A percentile compares a stretch with the other conserved stretches of the same genome.
Evolutionary conservation across 1,140 invertebrate genomes (phyloP).

Genomic region (Berghia stephanieae): DNA sequence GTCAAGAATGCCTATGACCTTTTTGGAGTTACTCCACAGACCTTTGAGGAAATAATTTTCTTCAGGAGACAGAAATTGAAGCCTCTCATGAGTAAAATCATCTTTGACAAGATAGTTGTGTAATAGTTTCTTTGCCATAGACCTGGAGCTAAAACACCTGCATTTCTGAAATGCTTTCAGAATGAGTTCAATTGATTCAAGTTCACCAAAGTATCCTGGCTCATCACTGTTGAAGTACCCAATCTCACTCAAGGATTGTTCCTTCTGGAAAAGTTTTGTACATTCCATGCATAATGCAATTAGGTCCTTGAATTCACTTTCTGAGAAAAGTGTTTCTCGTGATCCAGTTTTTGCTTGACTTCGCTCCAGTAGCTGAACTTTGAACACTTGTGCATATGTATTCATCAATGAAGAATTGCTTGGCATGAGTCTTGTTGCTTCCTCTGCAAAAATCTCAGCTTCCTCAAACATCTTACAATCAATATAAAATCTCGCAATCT

Average conservation of each 20-base stretch:
- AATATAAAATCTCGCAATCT: constrained; percentile 45
- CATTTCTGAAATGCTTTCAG: too few species aligned
- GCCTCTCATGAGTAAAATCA: not conserved
- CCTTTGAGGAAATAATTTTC: constrained; percentile 27
- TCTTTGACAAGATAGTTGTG: too few species aligned
- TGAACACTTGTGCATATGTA: constrained; percentile 45
- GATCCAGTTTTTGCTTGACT: constrained; percentile 20
- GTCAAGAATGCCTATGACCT: constrained; percentile 35
- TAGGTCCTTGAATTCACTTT: constrained; percentile 8
- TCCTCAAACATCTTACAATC: constrained; percentile 39
- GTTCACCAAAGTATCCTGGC: too few species aligned
- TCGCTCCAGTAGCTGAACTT: constrained; percentile 33
- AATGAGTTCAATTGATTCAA: too few species aligned
- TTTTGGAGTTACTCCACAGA: constrained; percentile 18
- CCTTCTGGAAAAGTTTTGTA: constrained; percentile 37
- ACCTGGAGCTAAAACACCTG: too few species aligned
- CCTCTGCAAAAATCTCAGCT: constrained; percentile 40
- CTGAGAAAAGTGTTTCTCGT: constrained; percentile 15
- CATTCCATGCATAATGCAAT: constrained; percentile 31
- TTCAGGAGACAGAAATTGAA: constrained; percentile 19
- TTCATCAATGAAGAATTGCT: constrained; percentile 45
- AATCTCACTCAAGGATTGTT: constrained; percentile 36
- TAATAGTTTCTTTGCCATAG: too few species aligned
- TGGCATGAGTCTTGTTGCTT: constrained; percentile 33
- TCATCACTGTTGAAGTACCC: constrained; percentile 22